Base-by-base conservation (phyloP, 2,888 invertebrate genomes). In the Acanthosepion esculentum region DNA sequence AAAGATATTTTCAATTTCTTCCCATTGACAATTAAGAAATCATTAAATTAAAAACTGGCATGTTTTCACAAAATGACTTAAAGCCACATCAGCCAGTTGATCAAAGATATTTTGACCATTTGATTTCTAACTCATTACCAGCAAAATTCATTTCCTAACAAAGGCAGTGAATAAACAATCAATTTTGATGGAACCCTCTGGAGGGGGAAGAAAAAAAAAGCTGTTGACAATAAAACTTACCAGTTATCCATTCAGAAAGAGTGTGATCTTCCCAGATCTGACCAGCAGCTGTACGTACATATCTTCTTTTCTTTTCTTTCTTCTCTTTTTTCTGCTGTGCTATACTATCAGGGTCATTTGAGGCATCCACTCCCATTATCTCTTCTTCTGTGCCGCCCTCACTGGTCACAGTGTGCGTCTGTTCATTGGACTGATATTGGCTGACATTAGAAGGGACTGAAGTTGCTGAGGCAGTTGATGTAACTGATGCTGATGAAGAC, bases 251-350 rank as follows among this genome's bases (percentile, higher is more conserved):
- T 97, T 99, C 99, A 41, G 98, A 98, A 94, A 99, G 97, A 0
- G 99, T 99, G 48, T 98, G 98, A 98, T 99, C 99, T 97, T 99
- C 99, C 99, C 99, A 99, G 0, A 98, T 98, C 96, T 98, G 98
- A 0, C 99, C 99, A 8, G 99, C 99, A 0, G 99, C 99, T 96
- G 98, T 98, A 55, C 99, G 98, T 94, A 99, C 98, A 95, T 99
- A 98, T 98, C 99, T 98, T 96, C 98, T 98, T 95, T 98, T 98
- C 95, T 98, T 98, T 95, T 98, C 98, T 78, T 98, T 98, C 96
- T 98, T 98, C 94, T 96, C 96, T 94, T 97, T 97, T 94, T 96
- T 96, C 59, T 96, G 95, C 98, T 96, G 95, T 91, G 95, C 96
- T 55, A 96, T 95, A 41, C 94, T 94, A 50, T 94, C 94, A 18